Base-by-base conservation (phyloP, 2,797 vertebrate genomes). In the Leptatherina wallacei region DNA sequence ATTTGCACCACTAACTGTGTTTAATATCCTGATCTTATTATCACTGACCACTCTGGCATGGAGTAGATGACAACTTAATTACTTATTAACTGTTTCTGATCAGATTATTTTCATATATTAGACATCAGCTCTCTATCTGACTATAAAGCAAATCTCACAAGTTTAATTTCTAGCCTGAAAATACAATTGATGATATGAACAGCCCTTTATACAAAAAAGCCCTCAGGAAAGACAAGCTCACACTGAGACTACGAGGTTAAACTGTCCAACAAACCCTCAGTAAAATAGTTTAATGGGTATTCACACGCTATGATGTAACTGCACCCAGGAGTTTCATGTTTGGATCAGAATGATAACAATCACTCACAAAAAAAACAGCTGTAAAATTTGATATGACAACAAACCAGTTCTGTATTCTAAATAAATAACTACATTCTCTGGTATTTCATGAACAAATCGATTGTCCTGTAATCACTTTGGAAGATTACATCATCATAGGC, bases 401-500 rank as follows among this genome's bases (percentile, higher is more conserved):
- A 38, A 58, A 16, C 3, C 3, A 71, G 2, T 16, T 49, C 42
- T 66, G 24, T 49, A 8, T 72, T 75, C 22, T 61, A 70, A 54
- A 80, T 47, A 18, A 64, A 69, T 65, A 56, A 24, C 16, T 54
- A 16, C 0, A 35, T 36, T 65, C 0, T 60, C 6, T 2, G 1
- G 3, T 58, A 29, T 54, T 52, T 64, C 10, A 0, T 20, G 22
- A 9, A 75, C 27, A 59, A 61, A 47, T 42, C 13, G 0, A 77
- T 57, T 77, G 36, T 0, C 9, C 61, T 62, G 47, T 36, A 35
- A 30, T 71, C 22, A 14, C 73, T 86, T 58, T 69, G 47, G n/a
- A 71, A 62, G 80, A 85, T 91, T 81, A 89, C 91, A 85, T 91
- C 75, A 89, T 81, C 65, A 67, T 54, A 47, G 81, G 70, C 24